phyloP scores from a whole-genome alignment of 1,140 invertebrate species.

The Scylla paramamosain region DNA sequence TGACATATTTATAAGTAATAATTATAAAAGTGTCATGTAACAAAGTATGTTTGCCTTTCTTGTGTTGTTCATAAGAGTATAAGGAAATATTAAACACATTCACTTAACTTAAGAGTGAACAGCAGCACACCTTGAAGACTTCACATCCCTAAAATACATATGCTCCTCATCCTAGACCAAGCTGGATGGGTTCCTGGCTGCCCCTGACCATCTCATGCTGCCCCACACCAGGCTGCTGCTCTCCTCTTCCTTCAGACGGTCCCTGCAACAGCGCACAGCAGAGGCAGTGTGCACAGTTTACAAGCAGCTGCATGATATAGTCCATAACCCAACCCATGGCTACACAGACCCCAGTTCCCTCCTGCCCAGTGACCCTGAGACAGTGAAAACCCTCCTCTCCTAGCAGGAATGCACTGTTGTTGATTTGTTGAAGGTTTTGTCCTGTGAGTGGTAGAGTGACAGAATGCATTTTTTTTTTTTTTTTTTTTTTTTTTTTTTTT shows the following conservation, averaged over 20 bases:
- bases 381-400: slow-evolving; percentile 61
- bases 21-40: no score
- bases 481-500: no score
- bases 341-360: slow-evolving; percentile 61
- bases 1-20: no score
- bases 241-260: slow-evolving; percentile 88
- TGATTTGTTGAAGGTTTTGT: not conserved
- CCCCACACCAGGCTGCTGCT: slow-evolving; percentile 92
- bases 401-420: not conserved
- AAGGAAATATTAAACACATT: slow-evolving; percentile 9
- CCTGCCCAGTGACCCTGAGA: slow-evolving; percentile 57
- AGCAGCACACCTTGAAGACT: not conserved
- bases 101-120: not conserved
- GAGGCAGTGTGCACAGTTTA: slow-evolving; percentile 94
- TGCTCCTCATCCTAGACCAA: slow-evolving; percentile 79
- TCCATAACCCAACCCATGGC: slow-evolving; percentile 81
- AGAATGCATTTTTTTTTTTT: no score
- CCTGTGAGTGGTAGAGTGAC: not conserved
- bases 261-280: slow-evolving; percentile 89
- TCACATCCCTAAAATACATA: not conserved
- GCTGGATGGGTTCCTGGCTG: slow-evolving; percentile 88
- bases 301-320: slow-evolving; percentile 90
- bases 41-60: no score
- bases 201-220: slow-evolving; percentile 90
- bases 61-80: not conserved